Conservation (phyloP, 2,888 invertebrate genomes). For the Meta bourneti region DNA sequence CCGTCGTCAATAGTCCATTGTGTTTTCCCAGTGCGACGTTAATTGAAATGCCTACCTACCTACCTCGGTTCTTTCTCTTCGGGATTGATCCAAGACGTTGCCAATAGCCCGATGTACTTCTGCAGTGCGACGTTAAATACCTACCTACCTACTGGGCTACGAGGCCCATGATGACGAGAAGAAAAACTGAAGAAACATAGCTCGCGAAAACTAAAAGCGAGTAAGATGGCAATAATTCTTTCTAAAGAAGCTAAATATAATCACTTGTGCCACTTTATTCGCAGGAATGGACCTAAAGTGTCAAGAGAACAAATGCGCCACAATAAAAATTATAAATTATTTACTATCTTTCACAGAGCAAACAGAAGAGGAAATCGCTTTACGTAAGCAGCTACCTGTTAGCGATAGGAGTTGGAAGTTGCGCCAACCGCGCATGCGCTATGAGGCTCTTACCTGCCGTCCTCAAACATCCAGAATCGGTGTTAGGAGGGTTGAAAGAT, state of each 20-base stretch:
- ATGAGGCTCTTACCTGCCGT: not conserved
- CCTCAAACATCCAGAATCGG: not conserved
- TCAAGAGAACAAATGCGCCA: not conserved
- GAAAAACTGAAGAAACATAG: not conserved
- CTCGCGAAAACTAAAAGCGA: not conserved
- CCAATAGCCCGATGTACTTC: no score
- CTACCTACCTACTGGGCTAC: no score
- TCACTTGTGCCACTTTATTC: not conserved
- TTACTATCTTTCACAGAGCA: constrained; percentile 6
- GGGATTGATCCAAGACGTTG: no score
- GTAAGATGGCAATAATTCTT: not conserved
- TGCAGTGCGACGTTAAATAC: no score
- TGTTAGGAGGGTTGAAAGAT: not conserved
- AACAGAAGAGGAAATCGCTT: constrained; percentile 16
- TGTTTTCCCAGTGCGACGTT: no score
- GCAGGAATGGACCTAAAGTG: not conserved
- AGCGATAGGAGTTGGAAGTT: not conserved
- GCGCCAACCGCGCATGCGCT: not conserved
- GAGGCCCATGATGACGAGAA: no score
- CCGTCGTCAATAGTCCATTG: no score
- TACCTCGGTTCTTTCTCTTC: no score
- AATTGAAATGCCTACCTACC: no score
- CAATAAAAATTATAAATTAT: constrained; percentile 34
- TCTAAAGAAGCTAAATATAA: not conserved
- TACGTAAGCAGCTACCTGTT: constrained; percentile 42